Conservation (phyloP, 2,888 invertebrate species). For the Philhelius pedissequus region DNA sequence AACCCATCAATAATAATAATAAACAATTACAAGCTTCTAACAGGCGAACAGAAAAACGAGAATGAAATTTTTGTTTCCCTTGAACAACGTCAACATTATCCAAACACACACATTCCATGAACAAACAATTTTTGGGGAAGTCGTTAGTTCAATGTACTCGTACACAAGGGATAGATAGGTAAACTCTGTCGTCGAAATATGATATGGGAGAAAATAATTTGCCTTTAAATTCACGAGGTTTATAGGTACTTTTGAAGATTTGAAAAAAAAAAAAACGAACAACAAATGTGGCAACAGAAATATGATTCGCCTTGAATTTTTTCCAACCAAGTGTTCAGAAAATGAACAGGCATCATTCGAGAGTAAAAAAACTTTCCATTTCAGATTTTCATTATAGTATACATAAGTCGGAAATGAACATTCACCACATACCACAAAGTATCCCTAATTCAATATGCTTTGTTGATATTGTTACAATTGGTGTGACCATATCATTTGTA, state of each 20-base stretch:
- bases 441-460: not conserved
- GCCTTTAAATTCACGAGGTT: too few relatives aligned
- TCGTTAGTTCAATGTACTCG: too few relatives aligned
- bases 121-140: not conserved
- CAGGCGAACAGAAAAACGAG: constrained; percentile 37
- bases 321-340: constrained; percentile 59
- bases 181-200: too few relatives aligned
- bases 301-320: constrained; percentile 56
- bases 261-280: too few relatives aligned
- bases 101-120: not conserved
- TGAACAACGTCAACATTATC: not conserved
- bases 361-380: not conserved
- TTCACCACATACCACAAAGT: not conserved
- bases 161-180: too few relatives aligned
- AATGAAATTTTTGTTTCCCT: not conserved
- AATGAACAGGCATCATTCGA: not conserved
- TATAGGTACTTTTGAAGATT: too few relatives aligned
- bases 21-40: constrained; percentile 63
- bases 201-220: too few relatives aligned
- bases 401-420: not conserved
- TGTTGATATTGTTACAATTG: not conserved
- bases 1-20: constrained; percentile 58
- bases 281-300: too few relatives aligned
- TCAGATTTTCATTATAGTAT: not conserved
- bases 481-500: not conserved